Evolutionary conservation across 2,797 vertebrate species (phyloP), one percentile per base, ranked within the genome.

Genomic region (Sebastes steindachneri): DNA sequence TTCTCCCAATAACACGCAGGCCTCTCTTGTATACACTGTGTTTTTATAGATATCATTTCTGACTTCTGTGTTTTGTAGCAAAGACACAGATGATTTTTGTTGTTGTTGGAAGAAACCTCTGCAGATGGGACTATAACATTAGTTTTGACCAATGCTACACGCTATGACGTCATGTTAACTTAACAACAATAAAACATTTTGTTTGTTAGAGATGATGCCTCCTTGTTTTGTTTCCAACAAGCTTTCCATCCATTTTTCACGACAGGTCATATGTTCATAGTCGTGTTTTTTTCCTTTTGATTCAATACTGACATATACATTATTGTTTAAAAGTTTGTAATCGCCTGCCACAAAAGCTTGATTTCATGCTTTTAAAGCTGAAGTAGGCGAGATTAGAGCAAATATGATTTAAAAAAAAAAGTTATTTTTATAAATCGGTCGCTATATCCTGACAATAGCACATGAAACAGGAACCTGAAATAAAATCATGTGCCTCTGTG

Each of bases 101-200:
- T 48, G 7, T 48, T 48, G 7, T 19, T 6, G 10, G 17, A 57
- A 41, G 31, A 67, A 59, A 48, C n/a, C 12, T 70, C 60, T 28
- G 26, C 75, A 62, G 60, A 75, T 81, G 65, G 80, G 72, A 86
- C 68, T 48, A 77, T 88, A 91, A 89, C 83, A 62, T 75, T 89
- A 89, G 83, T 63, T 77, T 65, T 87, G 77, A 89, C 28, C 23
- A 21, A n/a, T 67, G n/a, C 59, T 37, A n/a, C 19, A 8, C 35
- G 19, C 72, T 68, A 11, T 55, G 67, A 77, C 8, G 6, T 77
- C 48, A 58, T 79, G 72, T 86, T 85, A 72, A 82, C 66, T 77
- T 86, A 92, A 89, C 86, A 79, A 70, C 58, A 94, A 93, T 94
- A 92, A 93, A 92, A 87, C 8, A 21, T 73, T n/a, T 68, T 73